Evolutionary conservation across 2,888 invertebrate genomes (phyloP).

Genomic region (Eupithecia insigniata): DNA sequence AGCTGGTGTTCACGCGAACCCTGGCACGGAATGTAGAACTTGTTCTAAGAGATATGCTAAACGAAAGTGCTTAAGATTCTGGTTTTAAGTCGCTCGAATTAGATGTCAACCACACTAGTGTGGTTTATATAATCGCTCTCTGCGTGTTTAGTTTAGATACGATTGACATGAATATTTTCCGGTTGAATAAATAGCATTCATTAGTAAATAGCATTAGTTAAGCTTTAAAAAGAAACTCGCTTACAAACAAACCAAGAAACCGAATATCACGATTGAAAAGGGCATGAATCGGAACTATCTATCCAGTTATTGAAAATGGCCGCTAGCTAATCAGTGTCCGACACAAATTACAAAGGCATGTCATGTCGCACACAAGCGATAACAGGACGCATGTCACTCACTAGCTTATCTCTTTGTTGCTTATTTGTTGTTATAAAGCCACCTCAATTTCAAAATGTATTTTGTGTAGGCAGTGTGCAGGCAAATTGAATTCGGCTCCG

Average conservation of each 20-base stretch:
- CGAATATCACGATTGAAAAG: neutral
- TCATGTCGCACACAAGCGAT: constrained; percentile 38
- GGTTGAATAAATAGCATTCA: neutral
- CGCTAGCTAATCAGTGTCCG: constrained; percentile 29
- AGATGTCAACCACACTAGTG: constrained; percentile 6
- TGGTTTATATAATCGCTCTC: neutral
- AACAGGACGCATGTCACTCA: constrained; percentile 34
- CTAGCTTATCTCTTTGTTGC: constrained; percentile 48
- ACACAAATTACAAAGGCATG: constrained; percentile 29
- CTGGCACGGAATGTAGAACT: constrained; percentile 30
- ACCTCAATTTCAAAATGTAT: constrained; percentile 47
- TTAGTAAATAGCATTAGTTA: too few species aligned
- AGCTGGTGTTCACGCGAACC: constrained; percentile 23
- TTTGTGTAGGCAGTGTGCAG: constrained; percentile 35
- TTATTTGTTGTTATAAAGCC: constrained; percentile 45
- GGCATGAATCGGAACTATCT: neutral
- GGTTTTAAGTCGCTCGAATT: constrained; percentile 15
- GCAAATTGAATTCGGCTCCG: constrained; percentile 40
- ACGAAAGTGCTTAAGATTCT: constrained; percentile 16
- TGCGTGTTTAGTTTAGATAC: neutral
- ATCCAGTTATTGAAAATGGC: constrained; percentile 26
- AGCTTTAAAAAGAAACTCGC: neutral
- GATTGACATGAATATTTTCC: neutral
- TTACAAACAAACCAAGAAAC: neutral
- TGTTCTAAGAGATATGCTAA: constrained; percentile 29